Evolutionary conservation across 1,140 invertebrate genomes (phyloP).

Genomic region (Drosophila mayri): DNA sequence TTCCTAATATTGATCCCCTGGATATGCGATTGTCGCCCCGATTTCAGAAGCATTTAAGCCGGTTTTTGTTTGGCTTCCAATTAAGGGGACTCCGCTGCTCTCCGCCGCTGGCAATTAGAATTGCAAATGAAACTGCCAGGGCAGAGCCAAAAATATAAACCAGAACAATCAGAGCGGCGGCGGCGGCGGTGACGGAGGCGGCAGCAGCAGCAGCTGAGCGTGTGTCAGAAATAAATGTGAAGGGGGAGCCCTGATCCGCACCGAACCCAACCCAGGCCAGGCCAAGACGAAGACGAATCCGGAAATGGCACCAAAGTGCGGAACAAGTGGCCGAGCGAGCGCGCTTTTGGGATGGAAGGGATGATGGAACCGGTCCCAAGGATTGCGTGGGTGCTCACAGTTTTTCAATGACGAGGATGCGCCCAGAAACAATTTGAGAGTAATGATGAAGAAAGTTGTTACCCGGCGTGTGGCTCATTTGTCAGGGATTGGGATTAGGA

Average conservation of each 20-base stretch:
- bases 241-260: conserved; percentile 22
- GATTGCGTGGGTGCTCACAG: conserved; percentile 29
- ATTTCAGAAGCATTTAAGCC: conserved; percentile 7
- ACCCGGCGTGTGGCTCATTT: conserved; percentile 80
- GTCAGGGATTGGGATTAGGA: conserved; percentile 66
- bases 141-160: conserved; percentile 23
- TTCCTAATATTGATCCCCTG: neutral
- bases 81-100: conserved; percentile 47
- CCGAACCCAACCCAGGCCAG: conserved; percentile 10
- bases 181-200: neutral
- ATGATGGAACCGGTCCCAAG: conserved; percentile 2
- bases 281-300: conserved; percentile 43
- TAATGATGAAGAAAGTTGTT: conserved; percentile 83
- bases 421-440: conserved; percentile 76
- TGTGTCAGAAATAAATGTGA: conserved; percentile 65
- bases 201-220: conserved; percentile 17
- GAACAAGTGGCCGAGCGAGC: conserved; percentile 54
- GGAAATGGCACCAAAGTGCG: conserved; percentile 72
- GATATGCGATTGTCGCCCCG: conserved; percentile 10
- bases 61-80: conserved; percentile 50
- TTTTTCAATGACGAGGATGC: conserved; percentile 55
- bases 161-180: conserved; percentile 19
- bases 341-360: neutral
- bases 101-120: conserved; percentile 63
- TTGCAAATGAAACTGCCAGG: conserved; percentile 64